phyloP scores from a whole-genome alignment of 2,888 invertebrate species.

The Sesia apiformis region DNA sequence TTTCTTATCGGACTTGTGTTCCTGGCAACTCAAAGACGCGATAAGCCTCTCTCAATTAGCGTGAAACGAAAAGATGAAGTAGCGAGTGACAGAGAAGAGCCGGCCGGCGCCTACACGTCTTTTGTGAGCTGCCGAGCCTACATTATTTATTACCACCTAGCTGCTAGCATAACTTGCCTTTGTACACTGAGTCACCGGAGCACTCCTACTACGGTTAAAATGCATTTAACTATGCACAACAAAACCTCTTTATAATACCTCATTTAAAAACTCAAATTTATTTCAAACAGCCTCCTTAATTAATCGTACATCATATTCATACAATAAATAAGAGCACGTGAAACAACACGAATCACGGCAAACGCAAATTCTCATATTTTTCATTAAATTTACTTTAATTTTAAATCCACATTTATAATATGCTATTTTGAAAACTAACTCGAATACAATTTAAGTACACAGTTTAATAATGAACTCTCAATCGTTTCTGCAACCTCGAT shows the following conservation, averaged over 20 bases:
- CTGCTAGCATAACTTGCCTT: constrained; percentile 2
- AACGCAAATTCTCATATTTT: constrained; percentile 9
- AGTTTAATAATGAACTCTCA: constrained; percentile 22
- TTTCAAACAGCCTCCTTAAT: neutral
- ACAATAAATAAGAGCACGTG: too few species aligned
- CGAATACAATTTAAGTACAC: too few species aligned
- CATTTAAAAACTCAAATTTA: neutral
- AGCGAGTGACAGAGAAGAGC: constrained; percentile 26
- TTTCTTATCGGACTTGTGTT: constrained; percentile 11
- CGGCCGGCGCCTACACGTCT: constrained; percentile 12
- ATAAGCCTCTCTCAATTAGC: constrained; percentile 30
- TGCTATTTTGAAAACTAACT: too few species aligned
- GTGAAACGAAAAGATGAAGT: constrained; percentile 32
- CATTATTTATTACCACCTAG: constrained; percentile 30
- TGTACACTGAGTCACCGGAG: neutral
- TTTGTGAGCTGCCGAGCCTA: constrained; percentile 22
- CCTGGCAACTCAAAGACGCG: constrained; percentile 10
- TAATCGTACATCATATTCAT: neutral
- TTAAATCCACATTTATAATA: too few species aligned
- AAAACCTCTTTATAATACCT: neutral
- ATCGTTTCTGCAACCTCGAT: constrained; percentile 33
- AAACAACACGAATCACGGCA: too few species aligned
- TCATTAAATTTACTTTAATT: too few species aligned
- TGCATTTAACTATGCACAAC: neutral
- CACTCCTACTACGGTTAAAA: neutral